Conservation (phyloP, 64 coral and sea anemone genomes). For the Montipora efflorescens region DNA sequence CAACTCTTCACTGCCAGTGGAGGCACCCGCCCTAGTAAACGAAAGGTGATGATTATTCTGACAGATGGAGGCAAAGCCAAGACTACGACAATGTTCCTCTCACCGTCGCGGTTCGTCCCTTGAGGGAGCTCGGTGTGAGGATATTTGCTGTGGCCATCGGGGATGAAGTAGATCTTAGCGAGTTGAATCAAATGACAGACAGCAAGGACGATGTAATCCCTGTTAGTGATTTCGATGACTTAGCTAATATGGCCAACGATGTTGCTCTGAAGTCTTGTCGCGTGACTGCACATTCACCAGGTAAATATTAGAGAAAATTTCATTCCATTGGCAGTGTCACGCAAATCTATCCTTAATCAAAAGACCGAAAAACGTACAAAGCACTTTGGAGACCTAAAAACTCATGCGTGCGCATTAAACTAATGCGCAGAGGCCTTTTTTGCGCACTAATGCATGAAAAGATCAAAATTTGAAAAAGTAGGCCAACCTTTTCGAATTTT, state of each 20-base stretch:
- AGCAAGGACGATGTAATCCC: slow-evolving; percentile 68
- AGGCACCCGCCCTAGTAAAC: slow-evolving; percentile 49
- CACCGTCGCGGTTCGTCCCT: slow-evolving; percentile 41
- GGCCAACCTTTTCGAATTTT: too few relatives aligned
- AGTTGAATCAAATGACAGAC: slow-evolving; percentile 68
- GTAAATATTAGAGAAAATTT: not conserved
- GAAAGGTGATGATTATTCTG: slow-evolving; percentile 74
- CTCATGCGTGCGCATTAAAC: too few relatives aligned
- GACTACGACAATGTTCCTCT: slow-evolving; percentile 57
- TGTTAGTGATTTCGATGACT: slow-evolving; percentile 73
- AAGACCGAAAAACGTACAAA: too few relatives aligned
- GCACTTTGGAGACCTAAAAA: too few relatives aligned
- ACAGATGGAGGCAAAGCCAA: slow-evolving; percentile 85
- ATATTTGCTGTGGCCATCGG: slow-evolving; percentile 71
- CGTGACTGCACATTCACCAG: not conserved
- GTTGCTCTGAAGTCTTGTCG: slow-evolving; percentile 64
- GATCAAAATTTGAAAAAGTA: too few relatives aligned
- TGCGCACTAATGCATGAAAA: too few relatives aligned
- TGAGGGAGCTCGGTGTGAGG: slow-evolving; percentile 61
- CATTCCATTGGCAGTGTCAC: too few relatives aligned
- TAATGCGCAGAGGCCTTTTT: too few relatives aligned
- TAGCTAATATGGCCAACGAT: slow-evolving; percentile 62
- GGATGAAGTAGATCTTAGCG: slow-evolving; percentile 55
- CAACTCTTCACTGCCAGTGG: slow-evolving; percentile 50
- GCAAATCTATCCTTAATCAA: too few relatives aligned